Percentiles rank a stretch among this genome's conserved stretches.
phyloP scores from a whole-genome alignment of 2,113 vertebrate species.

The Thymallus thymallus region DNA sequence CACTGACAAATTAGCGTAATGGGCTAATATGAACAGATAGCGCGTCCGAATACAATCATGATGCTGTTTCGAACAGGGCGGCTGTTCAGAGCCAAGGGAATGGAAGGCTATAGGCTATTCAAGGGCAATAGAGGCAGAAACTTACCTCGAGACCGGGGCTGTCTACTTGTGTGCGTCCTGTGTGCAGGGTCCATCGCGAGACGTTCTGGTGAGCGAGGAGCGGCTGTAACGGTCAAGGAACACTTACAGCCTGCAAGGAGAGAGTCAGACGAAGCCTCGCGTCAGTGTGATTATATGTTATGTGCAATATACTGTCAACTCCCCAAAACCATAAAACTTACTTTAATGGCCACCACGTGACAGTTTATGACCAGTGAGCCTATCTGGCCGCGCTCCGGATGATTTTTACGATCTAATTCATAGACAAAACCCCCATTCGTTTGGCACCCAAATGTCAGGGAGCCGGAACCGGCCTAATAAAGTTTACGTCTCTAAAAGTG shows the following conservation, averaged over 20 bases:
- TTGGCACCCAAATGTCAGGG: conserved; percentile 97
- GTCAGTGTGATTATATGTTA: conserved; percentile 99
- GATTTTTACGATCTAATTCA: conserved; percentile 99
- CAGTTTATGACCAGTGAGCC: conserved; percentile 99
- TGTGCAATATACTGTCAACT: conserved; percentile 99
- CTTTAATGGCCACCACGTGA: conserved; percentile 99
- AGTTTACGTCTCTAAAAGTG: conserved; percentile 94
- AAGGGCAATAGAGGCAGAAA: conserved; percentile 53
- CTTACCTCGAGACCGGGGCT: conserved; percentile 86
- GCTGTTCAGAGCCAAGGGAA: conserved; percentile 36
- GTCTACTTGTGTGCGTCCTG: conserved; percentile 77
- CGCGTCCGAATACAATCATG: conserved; percentile 66
- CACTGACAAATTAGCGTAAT: conserved; percentile 72
- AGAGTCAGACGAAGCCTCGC: conserved; percentile 95
- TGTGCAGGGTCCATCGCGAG: conserved; percentile 48
- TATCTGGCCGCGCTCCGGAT: conserved; percentile 98
- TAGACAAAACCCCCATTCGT: conserved; percentile 99
- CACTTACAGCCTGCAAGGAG: conserved; percentile 88
- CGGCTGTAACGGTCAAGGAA: conserved; percentile 80
- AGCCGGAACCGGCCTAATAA: conserved; percentile 95
- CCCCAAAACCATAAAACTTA: conserved; percentile 99
- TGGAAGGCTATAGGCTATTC: conserved; percentile 43
- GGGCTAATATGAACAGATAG: conserved; percentile 67
- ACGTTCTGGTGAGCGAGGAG: conserved; percentile 48
- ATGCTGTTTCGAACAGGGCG: conserved; percentile 56